Evolutionary conservation across 2,888 invertebrate genomes (phyloP).

Genomic region (Pherbina coryleti): DNA sequence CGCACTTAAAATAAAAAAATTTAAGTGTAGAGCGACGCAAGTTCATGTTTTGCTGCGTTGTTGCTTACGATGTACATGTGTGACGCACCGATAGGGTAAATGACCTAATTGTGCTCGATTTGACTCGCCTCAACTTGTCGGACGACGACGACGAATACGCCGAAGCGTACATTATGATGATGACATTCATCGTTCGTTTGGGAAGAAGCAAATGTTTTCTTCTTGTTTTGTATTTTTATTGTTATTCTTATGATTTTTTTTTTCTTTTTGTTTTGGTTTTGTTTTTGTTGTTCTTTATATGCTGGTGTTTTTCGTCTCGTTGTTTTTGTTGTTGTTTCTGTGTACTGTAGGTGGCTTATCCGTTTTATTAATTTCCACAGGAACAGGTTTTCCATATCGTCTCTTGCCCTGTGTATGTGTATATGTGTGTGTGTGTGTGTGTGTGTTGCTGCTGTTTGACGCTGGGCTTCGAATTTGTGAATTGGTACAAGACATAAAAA

Average conservation of each 20-base stretch:
- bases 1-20: conserved; percentile 24
- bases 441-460: no score
- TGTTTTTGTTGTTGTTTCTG: conserved; percentile 36
- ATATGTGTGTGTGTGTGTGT: no score
- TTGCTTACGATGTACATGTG: neutral
- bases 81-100: conserved; percentile 47
- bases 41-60: no score
- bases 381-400: conserved; percentile 31
- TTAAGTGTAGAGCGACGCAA: no score
- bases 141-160: neutral
- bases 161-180: conserved; percentile 22
- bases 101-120: conserved; percentile 50
- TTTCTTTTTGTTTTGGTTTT: neutral
- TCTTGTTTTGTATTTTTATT: neutral
- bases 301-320: neutral
- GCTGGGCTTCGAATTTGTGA: no score
- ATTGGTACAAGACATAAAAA: conserved; percentile 2
- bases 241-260: no score
- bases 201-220: neutral
- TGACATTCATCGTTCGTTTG: conserved; percentile 11
- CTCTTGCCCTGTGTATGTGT: no score
- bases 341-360: conserved; percentile 43
- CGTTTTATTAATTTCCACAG: conserved; percentile 32
- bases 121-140: conserved; percentile 15
- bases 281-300: conserved; percentile 4